A percentile compares a stretch with the other conserved stretches of the same genome.
These are phyloP conservation scores for Pleuronectes platessa DNA, from an alignment of 2,113 vertebrate genomes.

Conservation along the genomic window DNA sequence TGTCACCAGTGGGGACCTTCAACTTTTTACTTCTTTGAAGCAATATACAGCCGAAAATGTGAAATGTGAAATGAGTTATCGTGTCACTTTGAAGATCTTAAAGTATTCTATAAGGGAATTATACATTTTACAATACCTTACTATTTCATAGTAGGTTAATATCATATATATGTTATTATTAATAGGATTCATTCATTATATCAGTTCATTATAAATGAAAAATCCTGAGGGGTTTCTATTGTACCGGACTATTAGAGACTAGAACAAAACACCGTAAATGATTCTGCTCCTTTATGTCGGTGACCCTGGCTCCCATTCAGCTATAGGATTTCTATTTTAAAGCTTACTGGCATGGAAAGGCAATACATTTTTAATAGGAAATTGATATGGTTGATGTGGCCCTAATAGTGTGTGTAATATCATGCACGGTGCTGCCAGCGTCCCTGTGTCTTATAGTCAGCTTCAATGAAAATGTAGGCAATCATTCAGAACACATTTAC, in stretches of 20 bases:
- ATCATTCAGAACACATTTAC: not conserved
- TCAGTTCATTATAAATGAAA: not conserved
- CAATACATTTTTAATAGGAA: conserved; percentile 34
- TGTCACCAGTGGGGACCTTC: not conserved
- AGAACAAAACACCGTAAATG: not conserved
- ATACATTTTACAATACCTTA: not conserved
- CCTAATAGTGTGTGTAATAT: conserved; percentile 32
- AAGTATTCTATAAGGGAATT: no score
- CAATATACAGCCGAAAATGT: conserved; percentile 18
- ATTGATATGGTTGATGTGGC: conserved; percentile 36
- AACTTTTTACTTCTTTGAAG: conserved; percentile 8
- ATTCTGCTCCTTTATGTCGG: not conserved
- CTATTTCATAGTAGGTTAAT: no score
- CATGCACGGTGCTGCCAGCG: conserved; percentile 9
- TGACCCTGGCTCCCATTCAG: not conserved
- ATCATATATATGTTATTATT: not conserved
- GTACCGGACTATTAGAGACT: not conserved
- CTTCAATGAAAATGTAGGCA: conserved; percentile 1
- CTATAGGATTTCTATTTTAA: conserved; percentile 8
- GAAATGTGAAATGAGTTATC: conserved; percentile 30
- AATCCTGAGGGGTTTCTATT: not conserved
- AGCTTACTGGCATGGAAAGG: conserved; percentile 3
- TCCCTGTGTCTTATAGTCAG: not conserved
- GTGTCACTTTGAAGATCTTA: conserved; percentile 1
- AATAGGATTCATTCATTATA: not conserved